phyloP scores from a whole-genome alignment of 2,113 vertebrate species.

The Chiloscyllium plagiosum region DNA sequence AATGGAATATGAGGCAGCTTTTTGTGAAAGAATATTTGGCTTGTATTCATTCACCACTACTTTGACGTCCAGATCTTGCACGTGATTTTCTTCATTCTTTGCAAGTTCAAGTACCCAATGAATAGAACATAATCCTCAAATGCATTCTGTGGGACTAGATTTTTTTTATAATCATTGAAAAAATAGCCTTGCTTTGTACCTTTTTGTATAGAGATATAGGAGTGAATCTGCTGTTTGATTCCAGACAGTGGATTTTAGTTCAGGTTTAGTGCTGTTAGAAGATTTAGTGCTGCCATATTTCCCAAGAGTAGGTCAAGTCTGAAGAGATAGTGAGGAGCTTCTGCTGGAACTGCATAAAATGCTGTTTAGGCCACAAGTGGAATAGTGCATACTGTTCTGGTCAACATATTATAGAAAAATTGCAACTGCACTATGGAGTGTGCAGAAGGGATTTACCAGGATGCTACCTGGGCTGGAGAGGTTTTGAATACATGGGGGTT shows the following conservation, averaged over 20 bases:
- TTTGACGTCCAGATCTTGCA: not conserved
- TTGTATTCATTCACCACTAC: not conserved
- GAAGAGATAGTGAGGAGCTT: too few relatives aligned
- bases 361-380: too few relatives aligned
- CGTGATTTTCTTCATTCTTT: not conserved
- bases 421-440: too few relatives aligned
- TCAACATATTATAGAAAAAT: too few relatives aligned
- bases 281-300: too few relatives aligned
- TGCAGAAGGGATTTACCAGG: too few relatives aligned
- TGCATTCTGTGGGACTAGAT: not conserved
- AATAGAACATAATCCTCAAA: not conserved
- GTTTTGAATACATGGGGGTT: too few relatives aligned
- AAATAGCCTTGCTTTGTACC: not conserved
- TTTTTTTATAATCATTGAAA: not conserved
- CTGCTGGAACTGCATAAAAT: too few relatives aligned
- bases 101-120: not conserved
- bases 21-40: not conserved
- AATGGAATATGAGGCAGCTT: not conserved
- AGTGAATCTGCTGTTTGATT: not conserved
- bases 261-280: not conserved
- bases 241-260: not conserved
- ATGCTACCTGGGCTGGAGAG: too few relatives aligned
- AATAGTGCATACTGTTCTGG: too few relatives aligned
- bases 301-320: too few relatives aligned
- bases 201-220: not conserved